Base-by-base conservation (phyloP, 2,113 vertebrate species). In the Psephotus haematonotus region DNA sequence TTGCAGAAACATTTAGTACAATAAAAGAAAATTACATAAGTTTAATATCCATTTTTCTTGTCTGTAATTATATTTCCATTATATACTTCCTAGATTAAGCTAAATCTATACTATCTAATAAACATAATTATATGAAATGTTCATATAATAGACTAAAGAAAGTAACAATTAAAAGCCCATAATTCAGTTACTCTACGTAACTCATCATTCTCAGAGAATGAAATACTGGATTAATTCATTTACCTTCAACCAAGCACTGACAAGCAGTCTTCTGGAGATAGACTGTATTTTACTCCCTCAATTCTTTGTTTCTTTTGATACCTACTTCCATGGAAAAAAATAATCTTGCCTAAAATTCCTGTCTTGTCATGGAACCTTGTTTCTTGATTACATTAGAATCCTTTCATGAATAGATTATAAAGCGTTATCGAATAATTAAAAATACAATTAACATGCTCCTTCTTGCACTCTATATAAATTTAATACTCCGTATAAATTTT, bases 51-150 rank as follows among this genome's bases (percentile, higher is more conserved):
- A 77, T 94, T 95, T 90, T 96, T 96, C 80, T 91, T 93, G 49
- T 22, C 53, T 96, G 65, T 87, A 90, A 94, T 92, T 91, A 68
- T 85, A 92, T 92, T 96, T 90, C 87, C 59, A 86, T 92, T 90
- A 92, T 86, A 88, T 75, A 88, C 50, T 93, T 97, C 89, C 91
- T 88, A 94, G 57, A 91, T 91, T 91, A 94, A 83, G 55, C 50
- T 90, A 82, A 90, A 95, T 88, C 85, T 90, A 94, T 97, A 95
- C 87, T 90, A 91, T 62, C 63, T 86, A 97, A 95, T 91, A 94
- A 94, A 94, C 60, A 63, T 80, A 96, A 96, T 92, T 91, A 76
- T 76, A 91, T 72, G 20, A 94, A 90, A 91, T 83, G 55, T 90
- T 93, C 78, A 50, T 93, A 86, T 80, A 85, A 90, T 35, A 89